These are phyloP conservation scores for Magallana nippona DNA, from an alignment of 2,888 invertebrate species.

Conservation along the genomic window DNA sequence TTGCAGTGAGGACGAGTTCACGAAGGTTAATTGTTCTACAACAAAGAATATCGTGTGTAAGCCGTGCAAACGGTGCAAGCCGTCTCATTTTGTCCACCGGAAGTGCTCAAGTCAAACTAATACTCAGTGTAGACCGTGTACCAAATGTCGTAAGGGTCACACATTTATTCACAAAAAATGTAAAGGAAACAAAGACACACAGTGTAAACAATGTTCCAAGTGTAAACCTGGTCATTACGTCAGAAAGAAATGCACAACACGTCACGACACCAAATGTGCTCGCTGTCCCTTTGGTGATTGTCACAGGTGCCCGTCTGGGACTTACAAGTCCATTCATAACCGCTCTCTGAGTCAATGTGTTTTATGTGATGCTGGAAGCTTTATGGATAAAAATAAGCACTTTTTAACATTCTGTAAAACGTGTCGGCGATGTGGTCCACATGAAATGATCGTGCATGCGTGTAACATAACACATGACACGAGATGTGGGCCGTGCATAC, in stretches of 20 bases:
- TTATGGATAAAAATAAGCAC: not conserved
- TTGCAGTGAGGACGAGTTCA: not conserved
- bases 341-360: not conserved
- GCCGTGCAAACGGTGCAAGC: not conserved
- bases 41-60: not conserved
- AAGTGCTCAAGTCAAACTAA: not conserved
- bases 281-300: slow-evolving; percentile 6
- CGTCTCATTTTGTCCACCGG: not conserved
- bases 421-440: slow-evolving; percentile 31
- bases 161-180: not conserved
- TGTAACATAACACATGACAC: slow-evolving; percentile 37
- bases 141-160: not conserved
- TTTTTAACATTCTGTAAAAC: slow-evolving; percentile 1
- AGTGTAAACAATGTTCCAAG: slow-evolving; percentile 18
- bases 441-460: slow-evolving; percentile 7
- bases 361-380: not conserved
- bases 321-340: slow-evolving; percentile 11
- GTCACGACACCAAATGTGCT: slow-evolving; percentile 26
- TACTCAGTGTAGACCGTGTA: not conserved
- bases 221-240: slow-evolving; percentile 16
- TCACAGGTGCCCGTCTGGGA: slow-evolving; percentile 12
- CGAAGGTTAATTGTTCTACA: not conserved
- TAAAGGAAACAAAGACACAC: not conserved
- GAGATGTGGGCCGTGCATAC: slow-evolving; percentile 32
- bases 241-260: slow-evolving; percentile 15